phyloP scores from a whole-genome alignment of 2,113 vertebrate genomes.

The Megaceryle torquata region DNA sequence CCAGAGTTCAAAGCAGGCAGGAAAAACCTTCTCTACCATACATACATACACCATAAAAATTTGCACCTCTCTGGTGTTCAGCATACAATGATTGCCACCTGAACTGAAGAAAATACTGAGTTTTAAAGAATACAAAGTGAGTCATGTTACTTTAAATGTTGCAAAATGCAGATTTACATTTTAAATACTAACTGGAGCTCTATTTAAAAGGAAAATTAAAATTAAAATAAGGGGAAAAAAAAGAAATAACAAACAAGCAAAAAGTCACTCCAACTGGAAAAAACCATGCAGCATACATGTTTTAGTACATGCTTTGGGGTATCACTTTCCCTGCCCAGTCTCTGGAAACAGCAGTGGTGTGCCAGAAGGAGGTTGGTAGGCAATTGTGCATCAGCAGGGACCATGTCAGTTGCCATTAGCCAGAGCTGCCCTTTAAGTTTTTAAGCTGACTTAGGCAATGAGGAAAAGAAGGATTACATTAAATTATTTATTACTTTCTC shows the following conservation, averaged over 20 bases:
- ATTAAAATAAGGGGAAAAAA: rapidly evolving
- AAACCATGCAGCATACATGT: background rate
- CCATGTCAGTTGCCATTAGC: background rate
- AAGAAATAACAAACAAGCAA: too few species aligned
- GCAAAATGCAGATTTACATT: background rate
- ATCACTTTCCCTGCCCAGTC: background rate
- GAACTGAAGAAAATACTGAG: background rate
- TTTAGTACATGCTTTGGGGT: background rate
- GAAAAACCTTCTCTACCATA: background rate
- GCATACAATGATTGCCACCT: background rate
- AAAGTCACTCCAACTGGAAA: background rate
- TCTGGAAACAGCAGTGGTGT: background rate
- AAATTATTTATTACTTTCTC: background rate
- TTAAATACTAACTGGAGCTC: background rate
- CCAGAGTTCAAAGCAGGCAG: background rate
- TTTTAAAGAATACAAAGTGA: background rate
- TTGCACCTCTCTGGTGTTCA: background rate
- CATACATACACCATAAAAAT: background rate
- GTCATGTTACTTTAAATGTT: background rate
- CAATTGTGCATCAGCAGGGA: background rate
- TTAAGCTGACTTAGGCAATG: background rate
- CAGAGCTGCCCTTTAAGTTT: background rate
- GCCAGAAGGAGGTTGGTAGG: background rate
- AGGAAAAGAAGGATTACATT: background rate
- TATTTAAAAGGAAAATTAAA: background rate